phyloP scores from a whole-genome alignment of 2,888 invertebrate genomes.

The Spatulosminthurus flaviceps region DNA sequence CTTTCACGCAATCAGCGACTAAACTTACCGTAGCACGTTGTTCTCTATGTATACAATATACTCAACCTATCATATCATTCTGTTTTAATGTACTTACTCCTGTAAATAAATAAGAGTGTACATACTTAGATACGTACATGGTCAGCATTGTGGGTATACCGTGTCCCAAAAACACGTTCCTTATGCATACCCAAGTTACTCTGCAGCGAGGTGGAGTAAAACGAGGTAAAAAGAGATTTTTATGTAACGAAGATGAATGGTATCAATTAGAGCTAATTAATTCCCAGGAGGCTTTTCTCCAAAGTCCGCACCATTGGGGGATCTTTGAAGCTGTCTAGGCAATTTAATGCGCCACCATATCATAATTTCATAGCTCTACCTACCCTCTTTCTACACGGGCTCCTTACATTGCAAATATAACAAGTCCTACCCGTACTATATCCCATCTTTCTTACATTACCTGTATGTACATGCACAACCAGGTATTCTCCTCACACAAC shows the following conservation, averaged over 20 bases:
- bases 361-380: slow-evolving; percentile 21
- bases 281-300: slow-evolving; percentile 59
- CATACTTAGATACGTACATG: background rate
- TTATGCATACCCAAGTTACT: background rate
- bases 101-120: background rate
- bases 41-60: background rate
- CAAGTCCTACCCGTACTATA: background rate
- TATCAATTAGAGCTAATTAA: slow-evolving; percentile 64
- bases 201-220: background rate
- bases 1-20: slow-evolving; percentile 17
- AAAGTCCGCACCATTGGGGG: slow-evolving; percentile 34
- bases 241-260: slow-evolving; percentile 64
- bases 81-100: background rate
- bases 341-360: slow-evolving; percentile 35
- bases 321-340: slow-evolving; percentile 27
- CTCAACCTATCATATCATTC: too few relatives aligned
- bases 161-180: too few relatives aligned
- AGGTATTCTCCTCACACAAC: too few relatives aligned
- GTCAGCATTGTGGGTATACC: background rate
- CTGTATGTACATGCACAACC: too few relatives aligned
- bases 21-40: slow-evolving; percentile 23
- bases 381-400: background rate
- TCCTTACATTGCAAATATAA: background rate
- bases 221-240: slow-evolving; percentile 62
- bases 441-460: background rate